Evolutionary conservation across 2,888 invertebrate species (phyloP), one percentile per base, ranked within the genome.

Genomic region (Eupithecia pulchellata): DNA sequence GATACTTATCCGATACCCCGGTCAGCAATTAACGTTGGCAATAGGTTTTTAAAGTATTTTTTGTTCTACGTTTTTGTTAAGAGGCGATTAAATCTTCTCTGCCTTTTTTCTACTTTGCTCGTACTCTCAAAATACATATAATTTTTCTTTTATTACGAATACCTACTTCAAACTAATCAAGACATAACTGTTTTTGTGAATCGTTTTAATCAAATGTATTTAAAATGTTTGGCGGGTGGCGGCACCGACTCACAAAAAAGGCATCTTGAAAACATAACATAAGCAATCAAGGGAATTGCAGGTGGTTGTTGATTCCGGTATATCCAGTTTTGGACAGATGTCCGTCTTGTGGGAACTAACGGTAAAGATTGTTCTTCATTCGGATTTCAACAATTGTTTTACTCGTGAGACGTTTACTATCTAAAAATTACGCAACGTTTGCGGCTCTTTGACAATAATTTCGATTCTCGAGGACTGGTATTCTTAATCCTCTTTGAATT

Each of bases 291-390:
- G 82, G 82, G 83, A 84, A 84, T 81, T 78, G 84, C 89, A 88
- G 88, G 87, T 87, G 88, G 73, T 79, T 82, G 80, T 80, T 78
- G 84, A 86, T 89, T 92, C 93, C 92, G 91, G 93, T 92, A 88
- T 88, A 84, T 89, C 93, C 87, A 89, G 92, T 93, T 91, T 89
- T 82, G 85, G 89, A 85, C 84, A 87, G 86, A 87, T 87, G 89
- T 83, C 84, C 80, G 87, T 74, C 81, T 82, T 91, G 91, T 93
- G 92, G 86, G 92, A 93, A 91, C 87, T 89, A 89, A 90, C 90
- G 88, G 90, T 85, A 79, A 74, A 75, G 68, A 71, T 75, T 75
- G 72, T 81, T 78, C 78, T 79, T 80, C 76, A 76, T 55, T 67
- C 72, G 69, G 75, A 72, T 69, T 74, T 66, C 66, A 66, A 61